These are phyloP conservation scores for Drosophila mimica DNA, from an alignment of 2,888 invertebrate genomes.

Conservation along the genomic window DNA sequence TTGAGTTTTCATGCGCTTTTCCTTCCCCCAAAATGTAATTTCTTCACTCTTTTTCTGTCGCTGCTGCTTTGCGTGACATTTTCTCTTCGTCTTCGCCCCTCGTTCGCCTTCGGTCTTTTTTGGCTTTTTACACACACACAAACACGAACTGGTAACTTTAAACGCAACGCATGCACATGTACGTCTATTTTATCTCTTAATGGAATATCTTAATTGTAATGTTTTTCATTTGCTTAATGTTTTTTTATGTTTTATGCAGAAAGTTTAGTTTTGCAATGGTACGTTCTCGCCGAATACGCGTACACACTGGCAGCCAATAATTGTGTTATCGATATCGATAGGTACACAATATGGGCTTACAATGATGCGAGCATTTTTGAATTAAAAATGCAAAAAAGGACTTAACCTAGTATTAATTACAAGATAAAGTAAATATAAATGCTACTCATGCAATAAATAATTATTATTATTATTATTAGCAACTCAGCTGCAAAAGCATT, in stretches of 20 bases:
- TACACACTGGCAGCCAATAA: constrained; percentile 64
- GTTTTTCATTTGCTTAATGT: constrained; percentile 74
- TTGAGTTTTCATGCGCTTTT: constrained; percentile 62
- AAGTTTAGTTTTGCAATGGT: constrained; percentile 74
- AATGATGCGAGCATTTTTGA: constrained; percentile 53
- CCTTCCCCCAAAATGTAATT: constrained; percentile 65
- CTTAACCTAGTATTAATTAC: background rate
- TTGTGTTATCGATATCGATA: constrained; percentile 61
- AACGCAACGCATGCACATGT: constrained; percentile 36
- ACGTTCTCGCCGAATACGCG: constrained; percentile 64
- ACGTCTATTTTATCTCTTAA: constrained; percentile 45
- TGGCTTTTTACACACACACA: constrained; percentile 57
- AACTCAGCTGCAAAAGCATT: constrained; percentile 11
- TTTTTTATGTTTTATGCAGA: constrained; percentile 75
- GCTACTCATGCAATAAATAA: constrained; percentile 1
- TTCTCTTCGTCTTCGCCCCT: constrained; percentile 76
- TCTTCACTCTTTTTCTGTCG: constrained; percentile 78
- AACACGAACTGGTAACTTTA: constrained; percentile 26
- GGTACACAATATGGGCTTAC: constrained; percentile 27
- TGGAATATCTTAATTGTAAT: constrained; percentile 48
- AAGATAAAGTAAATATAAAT: background rate
- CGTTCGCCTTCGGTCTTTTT: constrained; percentile 55
- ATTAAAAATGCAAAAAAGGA: constrained; percentile 45
- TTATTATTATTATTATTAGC: background rate
- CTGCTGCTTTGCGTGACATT: constrained; percentile 81